Conservation (phyloP, 2,113 vertebrate genomes). For the Cyphomyrus plagiostoma region DNA sequence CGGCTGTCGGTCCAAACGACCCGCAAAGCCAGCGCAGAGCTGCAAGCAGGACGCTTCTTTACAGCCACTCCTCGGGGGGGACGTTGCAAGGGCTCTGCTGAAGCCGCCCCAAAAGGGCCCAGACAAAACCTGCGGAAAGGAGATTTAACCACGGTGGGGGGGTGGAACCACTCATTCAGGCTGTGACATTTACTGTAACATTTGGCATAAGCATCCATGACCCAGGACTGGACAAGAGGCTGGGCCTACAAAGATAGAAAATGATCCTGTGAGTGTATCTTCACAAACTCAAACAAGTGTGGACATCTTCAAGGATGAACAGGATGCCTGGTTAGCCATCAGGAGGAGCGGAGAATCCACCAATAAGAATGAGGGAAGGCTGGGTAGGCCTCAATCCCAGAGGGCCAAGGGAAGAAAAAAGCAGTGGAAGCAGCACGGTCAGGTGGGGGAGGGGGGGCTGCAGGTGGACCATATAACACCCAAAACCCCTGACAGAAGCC, state of each 20-base stretch:
- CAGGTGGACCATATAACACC: conserved; percentile 57
- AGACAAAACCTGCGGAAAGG: neutral
- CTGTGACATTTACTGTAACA: conserved; percentile 13
- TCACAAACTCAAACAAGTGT: neutral
- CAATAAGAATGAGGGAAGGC: conserved; percentile 11
- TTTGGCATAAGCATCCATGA: neutral
- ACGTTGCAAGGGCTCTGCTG: neutral
- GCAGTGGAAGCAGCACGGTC: conserved; percentile 42
- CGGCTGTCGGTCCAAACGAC: conserved; percentile 56
- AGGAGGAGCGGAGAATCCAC: neutral
- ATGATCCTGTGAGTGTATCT: neutral
- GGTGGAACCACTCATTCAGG: neutral
- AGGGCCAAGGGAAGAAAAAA: conserved; percentile 33
- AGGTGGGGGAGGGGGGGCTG: conserved; percentile 58
- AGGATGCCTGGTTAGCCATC: neutral
- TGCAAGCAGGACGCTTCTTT: conserved; percentile 29
- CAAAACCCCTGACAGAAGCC: neutral
- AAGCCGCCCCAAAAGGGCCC: neutral
- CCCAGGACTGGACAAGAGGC: neutral
- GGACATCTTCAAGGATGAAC: neutral
- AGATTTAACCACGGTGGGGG: neutral
- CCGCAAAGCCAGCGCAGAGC: conserved; percentile 38
- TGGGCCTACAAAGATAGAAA: neutral
- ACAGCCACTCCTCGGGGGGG: conserved; percentile 21
- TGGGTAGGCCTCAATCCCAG: conserved; percentile 14